Evolutionary conservation across 2,888 invertebrate species (phyloP).

Genomic region (Napeogenes inachia): DNA sequence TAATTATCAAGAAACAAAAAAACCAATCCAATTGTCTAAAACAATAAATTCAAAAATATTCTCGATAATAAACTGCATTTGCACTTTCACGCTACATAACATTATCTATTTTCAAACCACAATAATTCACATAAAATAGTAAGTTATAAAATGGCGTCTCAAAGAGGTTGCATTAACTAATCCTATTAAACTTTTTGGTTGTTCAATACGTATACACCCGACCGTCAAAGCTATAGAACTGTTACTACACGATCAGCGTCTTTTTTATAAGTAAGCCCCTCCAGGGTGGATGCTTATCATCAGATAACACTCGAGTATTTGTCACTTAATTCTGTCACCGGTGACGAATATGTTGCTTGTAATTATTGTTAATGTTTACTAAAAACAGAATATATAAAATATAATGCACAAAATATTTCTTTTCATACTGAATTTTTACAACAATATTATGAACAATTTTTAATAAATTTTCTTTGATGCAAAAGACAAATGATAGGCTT

Average conservation of each 20-base stretch:
- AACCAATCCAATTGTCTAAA: not conserved
- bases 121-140: no score
- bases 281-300: slow-evolving; percentile 58
- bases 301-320: slow-evolving; percentile 57
- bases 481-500: no score
- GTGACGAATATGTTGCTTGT: not conserved
- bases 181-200: not conserved
- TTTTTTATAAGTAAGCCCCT: slow-evolving; percentile 53
- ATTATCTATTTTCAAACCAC: no score
- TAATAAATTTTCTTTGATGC: no score
- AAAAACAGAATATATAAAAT: no score
- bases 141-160: not conserved
- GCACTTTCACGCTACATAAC: no score
- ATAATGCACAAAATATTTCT: no score
- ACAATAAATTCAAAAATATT: not conserved
- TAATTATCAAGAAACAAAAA: slow-evolving; percentile 3
- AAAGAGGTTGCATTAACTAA: not conserved
- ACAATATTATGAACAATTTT: no score
- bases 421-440: no score
- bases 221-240: slow-evolving; percentile 21
- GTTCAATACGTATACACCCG: slow-evolving; percentile 16
- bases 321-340: slow-evolving; percentile 55
- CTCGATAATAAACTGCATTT: not conserved
- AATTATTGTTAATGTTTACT: not conserved
- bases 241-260: slow-evolving; percentile 36